Evolutionary conservation across 2,888 invertebrate genomes (phyloP).

Genomic region (Spicauda simplicius): DNA sequence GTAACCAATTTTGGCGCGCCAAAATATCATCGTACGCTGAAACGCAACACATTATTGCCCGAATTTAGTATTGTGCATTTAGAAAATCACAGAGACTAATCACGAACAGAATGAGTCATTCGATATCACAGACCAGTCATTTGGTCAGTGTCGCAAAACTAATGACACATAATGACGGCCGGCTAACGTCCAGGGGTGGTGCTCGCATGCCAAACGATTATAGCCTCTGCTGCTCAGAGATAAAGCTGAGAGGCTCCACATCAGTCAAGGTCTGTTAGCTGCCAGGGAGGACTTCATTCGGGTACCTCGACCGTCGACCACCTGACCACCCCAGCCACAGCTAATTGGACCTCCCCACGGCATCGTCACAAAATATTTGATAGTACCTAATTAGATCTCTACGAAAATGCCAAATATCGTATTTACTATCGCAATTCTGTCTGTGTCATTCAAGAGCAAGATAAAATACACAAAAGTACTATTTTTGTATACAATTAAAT

Average conservation of each 20-base stretch:
- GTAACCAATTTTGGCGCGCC: conserved; percentile 21
- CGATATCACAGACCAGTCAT: conserved; percentile 82
- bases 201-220: conserved; percentile 48
- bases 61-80: conserved; percentile 49
- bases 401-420: conserved; percentile 1
- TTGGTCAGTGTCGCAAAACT: conserved; percentile 85
- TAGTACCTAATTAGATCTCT: conserved; percentile 44
- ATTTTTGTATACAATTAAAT: too few species aligned
- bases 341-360: conserved; percentile 67
- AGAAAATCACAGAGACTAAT: conserved; percentile 76
- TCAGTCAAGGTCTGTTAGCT: conserved; percentile 78
- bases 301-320: conserved; percentile 60
- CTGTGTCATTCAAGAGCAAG: too few species aligned
- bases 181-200: conserved; percentile 65
- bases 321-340: conserved; percentile 68
- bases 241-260: conserved; percentile 47
- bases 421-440: too few species aligned
- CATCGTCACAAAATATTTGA: conserved; percentile 50
- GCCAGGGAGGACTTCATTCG: conserved; percentile 71
- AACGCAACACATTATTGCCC: conserved; percentile 32
- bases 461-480: too few species aligned
- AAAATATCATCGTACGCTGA: conserved; percentile 32
- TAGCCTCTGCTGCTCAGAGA: conserved; percentile 52
- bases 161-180: conserved; percentile 83
- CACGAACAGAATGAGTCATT: conserved; percentile 80